Base-by-base conservation (phyloP, 23 tunicate species). In the Styela plicata region DNA sequence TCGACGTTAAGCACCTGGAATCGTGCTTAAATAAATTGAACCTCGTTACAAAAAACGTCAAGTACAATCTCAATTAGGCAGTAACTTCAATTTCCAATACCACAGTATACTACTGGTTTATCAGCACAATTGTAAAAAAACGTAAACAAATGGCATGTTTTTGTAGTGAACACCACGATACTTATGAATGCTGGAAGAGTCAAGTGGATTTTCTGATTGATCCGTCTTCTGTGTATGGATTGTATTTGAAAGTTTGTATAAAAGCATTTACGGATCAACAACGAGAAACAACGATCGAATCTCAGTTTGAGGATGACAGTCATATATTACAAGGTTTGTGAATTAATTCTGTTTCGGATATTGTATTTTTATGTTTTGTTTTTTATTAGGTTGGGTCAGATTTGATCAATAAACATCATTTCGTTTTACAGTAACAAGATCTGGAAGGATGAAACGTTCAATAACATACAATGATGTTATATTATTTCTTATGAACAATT, bases 161-260 rank as follows among this genome's bases (percentile, higher is more conserved):
- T n/a, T n/a, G n/a, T 17, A 71, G 77, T 21, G 36, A 34, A 21
- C 5, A 26, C 5, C 77, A 34, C 13, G 80, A 75, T 68, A 75
- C 80, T 2, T 25, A 37, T 24, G 80, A 75, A 13, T 75, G 80
- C 36, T 75, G 80, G 80, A 37, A 36, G 17, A 52, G 28, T 25
- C 80, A 75, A 75, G 28, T 75, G n/a, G 64, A 75, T 10, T 75
- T 75, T 27, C 31, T 75, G 19, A 52, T 75, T 36, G 63, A 75
- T 28, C 80, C 80, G 2, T 36, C 26, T 2, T 75, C 80, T 26
- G 7, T 34, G 17, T 37, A 37, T 36, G 36, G 64, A 21, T 25
- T 19, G 10, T 36, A 10, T n/a, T 17, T 75, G 19, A 75, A 52
- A 24, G 63, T 5, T 19, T 75, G 80, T 36, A 75, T 75, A 16